Percentiles rank a stretch among this genome's conserved stretches.
Conservation (phyloP, 2,113 vertebrate genomes). For the Pontoporia blainvillei region DNA sequence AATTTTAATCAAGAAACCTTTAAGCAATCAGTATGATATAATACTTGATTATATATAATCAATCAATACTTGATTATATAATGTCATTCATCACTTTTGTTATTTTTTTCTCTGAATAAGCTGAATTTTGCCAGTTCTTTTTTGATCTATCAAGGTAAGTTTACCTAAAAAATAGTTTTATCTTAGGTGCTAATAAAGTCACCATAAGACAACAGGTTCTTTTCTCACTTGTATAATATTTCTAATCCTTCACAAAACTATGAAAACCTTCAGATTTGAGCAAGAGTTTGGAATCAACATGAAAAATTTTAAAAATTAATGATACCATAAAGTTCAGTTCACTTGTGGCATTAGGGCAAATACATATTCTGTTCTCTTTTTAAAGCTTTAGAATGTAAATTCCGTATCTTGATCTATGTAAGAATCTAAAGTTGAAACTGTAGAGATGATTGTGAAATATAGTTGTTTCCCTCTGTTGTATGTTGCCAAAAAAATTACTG, state of each 20-base stretch:
- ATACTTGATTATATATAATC: background rate
- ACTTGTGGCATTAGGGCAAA: background rate
- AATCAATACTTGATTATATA: background rate
- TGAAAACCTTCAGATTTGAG: background rate
- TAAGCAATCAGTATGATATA: background rate
- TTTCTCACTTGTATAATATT: background rate
- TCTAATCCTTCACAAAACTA: background rate
- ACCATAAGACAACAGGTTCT: background rate
- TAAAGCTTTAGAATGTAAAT: background rate
- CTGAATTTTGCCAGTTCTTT: background rate
- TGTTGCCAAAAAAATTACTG: background rate
- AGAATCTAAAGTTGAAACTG: background rate
- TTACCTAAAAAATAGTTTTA: background rate
- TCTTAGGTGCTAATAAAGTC: background rate
- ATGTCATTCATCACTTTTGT: background rate
- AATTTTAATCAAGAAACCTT: background rate
- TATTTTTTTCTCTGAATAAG: background rate
- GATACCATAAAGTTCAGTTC: background rate
- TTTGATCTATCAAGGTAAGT: background rate
- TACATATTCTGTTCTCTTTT: background rate
- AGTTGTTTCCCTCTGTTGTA: background rate
- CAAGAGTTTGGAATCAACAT: background rate
- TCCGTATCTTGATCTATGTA: background rate
- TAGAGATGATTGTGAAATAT: background rate
- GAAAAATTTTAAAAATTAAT: background rate